phyloP scores from a whole-genome alignment of 2,113 vertebrate species.

The Cariama cristata region DNA sequence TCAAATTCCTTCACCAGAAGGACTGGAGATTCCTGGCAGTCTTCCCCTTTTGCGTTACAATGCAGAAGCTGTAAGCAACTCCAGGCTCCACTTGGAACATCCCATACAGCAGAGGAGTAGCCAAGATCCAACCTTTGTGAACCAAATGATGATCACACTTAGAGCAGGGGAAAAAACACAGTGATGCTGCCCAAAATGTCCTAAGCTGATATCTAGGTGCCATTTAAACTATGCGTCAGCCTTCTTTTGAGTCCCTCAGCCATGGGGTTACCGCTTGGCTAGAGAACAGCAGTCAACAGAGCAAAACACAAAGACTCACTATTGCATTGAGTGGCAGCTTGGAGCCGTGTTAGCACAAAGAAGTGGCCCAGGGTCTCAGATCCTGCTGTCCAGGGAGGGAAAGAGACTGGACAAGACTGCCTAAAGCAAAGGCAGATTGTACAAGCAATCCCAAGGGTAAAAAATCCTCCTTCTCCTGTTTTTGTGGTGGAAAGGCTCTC shows the following conservation, averaged over 20 bases:
- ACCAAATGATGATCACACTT: background rate
- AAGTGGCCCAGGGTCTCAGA: background rate
- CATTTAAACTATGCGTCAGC: background rate
- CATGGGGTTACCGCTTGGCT: background rate
- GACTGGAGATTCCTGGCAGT: background rate
- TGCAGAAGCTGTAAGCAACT: background rate
- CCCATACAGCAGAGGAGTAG: background rate
- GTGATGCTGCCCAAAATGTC: background rate
- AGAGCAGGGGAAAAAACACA: background rate
- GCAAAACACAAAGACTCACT: background rate
- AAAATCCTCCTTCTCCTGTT: background rate
- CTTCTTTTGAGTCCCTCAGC: background rate
- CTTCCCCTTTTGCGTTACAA: background rate
- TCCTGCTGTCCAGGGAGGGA: background rate
- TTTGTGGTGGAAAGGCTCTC: background rate
- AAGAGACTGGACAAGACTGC: background rate
- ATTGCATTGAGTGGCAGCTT: background rate
- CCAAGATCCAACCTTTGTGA: background rate
- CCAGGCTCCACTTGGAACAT: background rate
- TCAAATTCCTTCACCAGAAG: background rate
- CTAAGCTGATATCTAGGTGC: background rate
- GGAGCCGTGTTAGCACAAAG: background rate
- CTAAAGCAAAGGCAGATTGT: background rate
- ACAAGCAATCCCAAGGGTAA: background rate
- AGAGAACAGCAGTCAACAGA: background rate